Base-by-base conservation (phyloP, 2,797 vertebrate genomes). In the Acanthopagrus latus region DNA sequence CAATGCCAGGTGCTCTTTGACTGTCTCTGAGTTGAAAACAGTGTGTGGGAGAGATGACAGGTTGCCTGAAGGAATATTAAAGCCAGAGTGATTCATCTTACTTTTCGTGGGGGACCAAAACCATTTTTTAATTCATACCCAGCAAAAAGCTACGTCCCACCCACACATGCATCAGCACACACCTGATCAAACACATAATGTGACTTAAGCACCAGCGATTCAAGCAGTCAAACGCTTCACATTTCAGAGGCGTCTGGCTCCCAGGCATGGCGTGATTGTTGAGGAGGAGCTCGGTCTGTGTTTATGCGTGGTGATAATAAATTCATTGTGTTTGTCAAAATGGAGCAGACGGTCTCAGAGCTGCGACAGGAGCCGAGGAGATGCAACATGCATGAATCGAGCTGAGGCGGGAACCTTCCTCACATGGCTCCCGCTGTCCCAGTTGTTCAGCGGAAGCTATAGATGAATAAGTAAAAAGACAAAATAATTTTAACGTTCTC, bases 281-380 rank as follows among this genome's bases (percentile, higher is more conserved):
- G 44, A 82, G 44, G 44, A 82, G 44, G 73, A 50, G 73, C 81
- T 60, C 76, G 13, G 67, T 78, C 69, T 83, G 77, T 89, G 78
- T 86, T 83, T 81, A 62, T 90, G 80, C 20, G 7, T 25, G 63
- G 76, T 88, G 83, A 90, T 91, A 55, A 93, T 88, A 86, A 89
- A 93, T 93, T 87, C 76, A 91, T 91, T 88, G 78, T 90, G 83
- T 89, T 91, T 90, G 89, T 86, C 81, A 86, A 88, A 93, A 71
- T 87, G 86, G 88, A 91, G 85, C 87, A 91, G 87, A 87, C 79
- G 13, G 75, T 88, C 75, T 86, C 79, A 6, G 80, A 58, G 85
- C 86, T 82, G 83, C 58, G 70, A 73, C 62, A 54, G 81, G 78
- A 84, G 67, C 64, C 27, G 64, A 86, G 72, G 67, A 84, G 85